phyloP scores from a whole-genome alignment of 2,797 vertebrate species.

The Eutrigla gurnardus region DNA sequence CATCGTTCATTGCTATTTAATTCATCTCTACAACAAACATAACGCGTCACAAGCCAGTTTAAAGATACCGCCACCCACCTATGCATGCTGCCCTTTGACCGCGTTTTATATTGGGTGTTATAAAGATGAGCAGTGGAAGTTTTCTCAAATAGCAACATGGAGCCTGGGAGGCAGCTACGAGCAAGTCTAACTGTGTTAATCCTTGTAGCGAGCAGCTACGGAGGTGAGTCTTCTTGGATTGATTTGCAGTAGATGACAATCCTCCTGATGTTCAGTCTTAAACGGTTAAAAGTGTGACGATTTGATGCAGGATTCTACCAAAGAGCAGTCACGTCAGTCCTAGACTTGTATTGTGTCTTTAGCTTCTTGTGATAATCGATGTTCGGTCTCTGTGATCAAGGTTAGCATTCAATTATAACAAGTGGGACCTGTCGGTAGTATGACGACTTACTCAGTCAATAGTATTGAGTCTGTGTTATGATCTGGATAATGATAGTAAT shows the following conservation, averaged over 20 bases:
- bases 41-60: conserved; percentile 7
- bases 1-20: not conserved
- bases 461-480: conserved; percentile 15
- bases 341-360: not conserved
- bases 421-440: not conserved
- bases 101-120: conserved; percentile 63
- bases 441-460: not conserved
- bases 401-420: not conserved
- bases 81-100: conserved; percentile 82
- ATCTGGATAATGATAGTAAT: conserved; percentile 20
- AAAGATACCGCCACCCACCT: conserved; percentile 23
- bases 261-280: not conserved
- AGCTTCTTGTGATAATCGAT: not conserved
- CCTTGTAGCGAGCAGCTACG: conserved; percentile 48
- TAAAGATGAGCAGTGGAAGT: conserved; percentile 69
- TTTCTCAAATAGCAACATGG: conserved; percentile 68
- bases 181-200: conserved; percentile 55
- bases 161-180: conserved; percentile 28
- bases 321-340: not conserved
- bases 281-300: not conserved
- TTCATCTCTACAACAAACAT: not conserved
- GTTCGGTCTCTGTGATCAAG: not conserved
- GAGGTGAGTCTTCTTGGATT: conserved; percentile 53
- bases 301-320: not conserved
- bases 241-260: not conserved